These are phyloP conservation scores for Pogonus chalceus DNA, from an alignment of 1,140 invertebrate species.

Conservation along the genomic window DNA sequence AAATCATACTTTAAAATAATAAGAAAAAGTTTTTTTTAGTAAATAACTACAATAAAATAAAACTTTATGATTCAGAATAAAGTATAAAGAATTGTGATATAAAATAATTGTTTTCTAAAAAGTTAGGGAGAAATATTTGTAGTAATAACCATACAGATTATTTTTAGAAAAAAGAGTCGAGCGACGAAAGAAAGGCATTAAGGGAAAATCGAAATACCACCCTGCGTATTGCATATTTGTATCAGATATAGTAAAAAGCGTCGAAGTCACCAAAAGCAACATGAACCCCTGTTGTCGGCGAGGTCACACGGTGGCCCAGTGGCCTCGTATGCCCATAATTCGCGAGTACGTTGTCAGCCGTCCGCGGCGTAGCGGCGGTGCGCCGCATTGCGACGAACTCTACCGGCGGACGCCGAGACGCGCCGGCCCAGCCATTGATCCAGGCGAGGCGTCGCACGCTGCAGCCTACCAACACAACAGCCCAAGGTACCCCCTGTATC, in stretches of 20 bases:
- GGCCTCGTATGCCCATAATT: not conserved
- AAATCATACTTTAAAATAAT: too few relatives aligned
- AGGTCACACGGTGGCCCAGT: conserved; percentile 1
- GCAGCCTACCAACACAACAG: not conserved
- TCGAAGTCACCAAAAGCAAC: not conserved
- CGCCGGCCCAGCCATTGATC: conserved; percentile 1
- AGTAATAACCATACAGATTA: too few relatives aligned
- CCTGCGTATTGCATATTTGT: not conserved
- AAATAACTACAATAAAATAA: too few relatives aligned
- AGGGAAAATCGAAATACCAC: not conserved
- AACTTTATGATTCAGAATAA: too few relatives aligned
- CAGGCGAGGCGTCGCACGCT: not conserved
- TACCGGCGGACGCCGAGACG: not conserved
- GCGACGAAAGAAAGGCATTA: too few relatives aligned
- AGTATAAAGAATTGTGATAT: too few relatives aligned
- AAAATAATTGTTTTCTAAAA: not conserved
- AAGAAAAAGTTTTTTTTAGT: too few relatives aligned
- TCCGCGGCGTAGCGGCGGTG: not conserved
- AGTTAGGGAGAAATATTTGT: too few relatives aligned
- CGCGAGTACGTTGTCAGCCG: not conserved
- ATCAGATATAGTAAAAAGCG: not conserved
- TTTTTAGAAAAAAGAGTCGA: too few relatives aligned
- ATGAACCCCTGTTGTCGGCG: not conserved
- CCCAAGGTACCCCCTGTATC: not conserved
- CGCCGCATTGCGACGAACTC: not conserved